Evolutionary conservation across 2,888 invertebrate genomes (phyloP).

Genomic region (Smittia sp.): DNA sequence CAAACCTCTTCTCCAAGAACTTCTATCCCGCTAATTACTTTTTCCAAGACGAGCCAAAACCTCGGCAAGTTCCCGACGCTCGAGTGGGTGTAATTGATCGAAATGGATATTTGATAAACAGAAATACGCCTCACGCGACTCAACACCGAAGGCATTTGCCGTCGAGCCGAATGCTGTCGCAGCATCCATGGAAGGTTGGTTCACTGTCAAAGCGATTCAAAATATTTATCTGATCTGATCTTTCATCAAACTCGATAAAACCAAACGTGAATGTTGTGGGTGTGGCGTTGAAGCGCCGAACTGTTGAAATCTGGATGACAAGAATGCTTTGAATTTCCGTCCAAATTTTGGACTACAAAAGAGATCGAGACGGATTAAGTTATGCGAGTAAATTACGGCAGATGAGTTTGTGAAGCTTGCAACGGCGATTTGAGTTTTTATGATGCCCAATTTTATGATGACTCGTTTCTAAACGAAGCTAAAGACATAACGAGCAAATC

Average conservation of each 20-base stretch:
- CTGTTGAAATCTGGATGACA: background rate
- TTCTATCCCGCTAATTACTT: constrained; percentile 39
- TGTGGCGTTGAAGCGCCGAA: background rate
- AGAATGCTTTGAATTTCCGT: background rate
- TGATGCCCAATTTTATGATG: too few relatives aligned
- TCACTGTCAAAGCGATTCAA: background rate
- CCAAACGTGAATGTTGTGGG: too few relatives aligned
- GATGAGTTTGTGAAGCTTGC: too few relatives aligned
- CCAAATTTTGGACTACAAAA: background rate
- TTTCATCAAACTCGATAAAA: background rate
- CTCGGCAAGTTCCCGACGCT: background rate
- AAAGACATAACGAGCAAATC: too few relatives aligned
- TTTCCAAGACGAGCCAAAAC: constrained; percentile 26
- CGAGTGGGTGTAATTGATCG: constrained; percentile 31
- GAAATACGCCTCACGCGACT: constrained; percentile 31
- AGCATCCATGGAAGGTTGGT: constrained; percentile 28
- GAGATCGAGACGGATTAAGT: too few relatives aligned
- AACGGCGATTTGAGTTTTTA: too few relatives aligned
- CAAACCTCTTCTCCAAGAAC: constrained; percentile 32
- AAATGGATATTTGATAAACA: constrained; percentile 31
- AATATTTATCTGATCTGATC: background rate
- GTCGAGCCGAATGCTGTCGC: background rate
- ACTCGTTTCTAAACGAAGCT: too few relatives aligned
- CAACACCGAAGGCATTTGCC: background rate
- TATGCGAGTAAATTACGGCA: too few relatives aligned